These are phyloP conservation scores for Tetragnatha versicolor DNA, from an alignment of 1,140 invertebrate species.

Conservation along the genomic window DNA sequence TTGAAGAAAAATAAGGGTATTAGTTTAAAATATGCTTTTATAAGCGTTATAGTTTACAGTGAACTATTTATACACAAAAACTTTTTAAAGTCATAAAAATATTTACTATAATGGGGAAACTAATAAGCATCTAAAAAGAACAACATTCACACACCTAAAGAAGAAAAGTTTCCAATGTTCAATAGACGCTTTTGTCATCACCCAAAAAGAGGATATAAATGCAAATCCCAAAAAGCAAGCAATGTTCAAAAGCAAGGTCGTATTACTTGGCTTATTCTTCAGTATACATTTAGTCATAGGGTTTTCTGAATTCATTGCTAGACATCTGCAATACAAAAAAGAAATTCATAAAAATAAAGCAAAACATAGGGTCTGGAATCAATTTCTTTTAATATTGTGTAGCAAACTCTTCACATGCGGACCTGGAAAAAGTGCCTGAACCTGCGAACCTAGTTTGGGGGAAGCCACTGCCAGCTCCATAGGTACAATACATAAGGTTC, in stretches of 20 bases:
- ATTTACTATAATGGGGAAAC: no score
- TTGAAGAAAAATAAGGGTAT: no score
- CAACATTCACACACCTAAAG: slow-evolving; percentile 74
- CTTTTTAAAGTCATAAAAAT: no score
- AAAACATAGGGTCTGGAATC: neutral
- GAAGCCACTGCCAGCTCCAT: no score
- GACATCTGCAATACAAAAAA: slow-evolving; percentile 61
- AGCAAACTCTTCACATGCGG: neutral
- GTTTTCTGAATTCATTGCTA: slow-evolving; percentile 61
- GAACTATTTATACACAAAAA: no score
- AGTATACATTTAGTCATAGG: slow-evolving; percentile 66
- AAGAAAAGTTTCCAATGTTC: slow-evolving; percentile 85
- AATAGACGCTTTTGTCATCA: slow-evolving; percentile 83
- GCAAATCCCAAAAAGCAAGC: slow-evolving; percentile 82
- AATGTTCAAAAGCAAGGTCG: slow-evolving; percentile 81
- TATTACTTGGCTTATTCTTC: slow-evolving; percentile 77
- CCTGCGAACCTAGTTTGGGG: no score
- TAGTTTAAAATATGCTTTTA: no score
- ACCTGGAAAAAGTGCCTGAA: no score
- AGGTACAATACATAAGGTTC: no score
- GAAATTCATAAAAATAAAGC: neutral
- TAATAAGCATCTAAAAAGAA: no score
- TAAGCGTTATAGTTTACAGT: no score
- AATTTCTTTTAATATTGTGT: neutral
- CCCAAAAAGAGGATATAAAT: slow-evolving; percentile 90